Conservation (phyloP, 1,140 invertebrate genomes). For the Dendrolimus kikuchii region DNA sequence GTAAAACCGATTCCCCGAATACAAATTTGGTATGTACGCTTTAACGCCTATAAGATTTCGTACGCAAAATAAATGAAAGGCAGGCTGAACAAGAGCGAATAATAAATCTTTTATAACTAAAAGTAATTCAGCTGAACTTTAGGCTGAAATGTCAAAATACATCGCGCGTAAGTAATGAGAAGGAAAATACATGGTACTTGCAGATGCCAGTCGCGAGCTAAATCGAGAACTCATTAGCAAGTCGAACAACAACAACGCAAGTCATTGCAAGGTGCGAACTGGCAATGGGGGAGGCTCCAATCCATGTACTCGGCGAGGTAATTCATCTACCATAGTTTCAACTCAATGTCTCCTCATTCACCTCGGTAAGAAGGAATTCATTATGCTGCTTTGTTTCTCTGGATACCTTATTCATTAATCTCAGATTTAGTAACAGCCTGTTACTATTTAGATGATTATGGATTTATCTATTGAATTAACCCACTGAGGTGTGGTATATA, state of each 20-base stretch:
- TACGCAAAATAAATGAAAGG: not conserved
- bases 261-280: slow-evolving; percentile 25
- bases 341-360: slow-evolving; percentile 14
- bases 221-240: slow-evolving; percentile 47
- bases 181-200: slow-evolving; percentile 24
- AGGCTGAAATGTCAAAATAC: slow-evolving; percentile 24
- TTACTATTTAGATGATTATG: not conserved
- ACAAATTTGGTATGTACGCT: too few relatives aligned
- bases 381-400: slow-evolving; percentile 22
- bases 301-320: slow-evolving; percentile 7
- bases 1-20: too few relatives aligned
- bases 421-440: not conserved
- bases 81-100: not conserved
- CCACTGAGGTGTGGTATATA: too few relatives aligned
- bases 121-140: slow-evolving; percentile 15
- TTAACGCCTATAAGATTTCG: too few relatives aligned
- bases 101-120: slow-evolving; percentile 3
- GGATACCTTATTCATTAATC: slow-evolving; percentile 16
- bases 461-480: too few relatives aligned
- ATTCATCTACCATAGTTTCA: slow-evolving; percentile 27
- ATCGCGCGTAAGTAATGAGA: slow-evolving; percentile 27
- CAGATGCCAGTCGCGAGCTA: slow-evolving; percentile 23
- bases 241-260: slow-evolving; percentile 39
- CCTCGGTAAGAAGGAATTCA: slow-evolving; percentile 13
- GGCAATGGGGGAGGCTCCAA: slow-evolving; percentile 2